Percentiles rank a stretch among this genome's conserved stretches.
Conservation (phyloP, 1,140 invertebrate species). For the Euwallacea similis region DNA sequence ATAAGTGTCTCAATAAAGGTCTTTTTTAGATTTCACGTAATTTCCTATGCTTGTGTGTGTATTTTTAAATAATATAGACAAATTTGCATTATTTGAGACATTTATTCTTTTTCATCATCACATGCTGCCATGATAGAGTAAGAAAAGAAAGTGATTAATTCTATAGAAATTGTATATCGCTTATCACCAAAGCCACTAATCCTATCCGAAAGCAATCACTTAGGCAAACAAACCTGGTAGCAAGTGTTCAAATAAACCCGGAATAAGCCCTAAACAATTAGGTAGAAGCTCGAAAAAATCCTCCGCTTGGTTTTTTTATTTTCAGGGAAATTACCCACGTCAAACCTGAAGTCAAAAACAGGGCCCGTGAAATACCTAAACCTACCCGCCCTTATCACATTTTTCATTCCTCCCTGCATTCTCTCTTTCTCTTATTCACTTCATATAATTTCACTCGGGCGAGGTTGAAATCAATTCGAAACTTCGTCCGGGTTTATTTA, state of each 20-base stretch:
- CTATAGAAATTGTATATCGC: too few relatives aligned
- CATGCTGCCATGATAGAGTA: too few relatives aligned
- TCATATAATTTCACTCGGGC: not conserved
- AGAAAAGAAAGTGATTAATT: too few relatives aligned
- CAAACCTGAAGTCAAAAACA: constrained; percentile 20
- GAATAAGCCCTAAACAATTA: not conserved
- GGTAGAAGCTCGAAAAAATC: not conserved
- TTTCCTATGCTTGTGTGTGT: too few relatives aligned
- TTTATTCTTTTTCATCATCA: too few relatives aligned
- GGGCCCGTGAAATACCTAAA: not conserved
- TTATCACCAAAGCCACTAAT: too few relatives aligned
- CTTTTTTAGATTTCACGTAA: too few relatives aligned
- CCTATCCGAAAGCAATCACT: not conserved
- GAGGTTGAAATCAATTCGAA: too few relatives aligned
- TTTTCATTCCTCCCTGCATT: constrained; percentile 1
- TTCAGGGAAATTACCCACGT: constrained; percentile 18
- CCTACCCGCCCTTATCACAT: not conserved
- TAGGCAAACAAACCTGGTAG: not conserved
- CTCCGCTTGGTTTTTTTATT: constrained; percentile 5
- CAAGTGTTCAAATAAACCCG: not conserved
- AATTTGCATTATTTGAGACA: too few relatives aligned
- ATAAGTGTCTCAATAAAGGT: too few relatives aligned
- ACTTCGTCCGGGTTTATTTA: too few relatives aligned
- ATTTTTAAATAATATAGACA: too few relatives aligned
- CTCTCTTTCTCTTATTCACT: constrained; percentile 1